phyloP scores from a whole-genome alignment of 2,888 invertebrate species.

The Diarsia brunnea region DNA sequence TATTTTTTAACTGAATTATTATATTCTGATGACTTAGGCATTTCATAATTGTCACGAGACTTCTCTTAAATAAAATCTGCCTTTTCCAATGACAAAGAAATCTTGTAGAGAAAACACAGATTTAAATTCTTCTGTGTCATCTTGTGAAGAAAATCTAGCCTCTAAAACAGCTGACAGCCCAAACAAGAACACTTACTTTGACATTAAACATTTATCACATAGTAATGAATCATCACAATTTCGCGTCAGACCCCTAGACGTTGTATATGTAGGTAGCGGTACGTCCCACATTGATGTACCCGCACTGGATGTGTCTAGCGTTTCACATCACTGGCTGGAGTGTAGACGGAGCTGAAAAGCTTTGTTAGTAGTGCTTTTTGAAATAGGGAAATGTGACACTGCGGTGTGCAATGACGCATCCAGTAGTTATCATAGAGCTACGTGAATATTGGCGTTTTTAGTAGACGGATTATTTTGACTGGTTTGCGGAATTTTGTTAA shows the following conservation, averaged over 20 bases:
- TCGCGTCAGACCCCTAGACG: not conserved
- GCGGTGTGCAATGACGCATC: not conserved
- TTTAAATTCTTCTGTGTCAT: not conserved
- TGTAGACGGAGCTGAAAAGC: slow-evolving; percentile 1
- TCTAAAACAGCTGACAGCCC: not conserved
- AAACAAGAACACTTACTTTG: slow-evolving; percentile 15
- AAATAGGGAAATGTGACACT: slow-evolving; percentile 16
- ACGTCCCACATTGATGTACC: slow-evolving; percentile 14
- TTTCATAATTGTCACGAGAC: not conserved
- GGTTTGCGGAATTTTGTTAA: not conserved
- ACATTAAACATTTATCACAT: slow-evolving; percentile 28
- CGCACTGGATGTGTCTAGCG: slow-evolving; percentile 11
- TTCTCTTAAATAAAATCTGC: not conserved
- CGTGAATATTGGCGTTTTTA: not conserved
- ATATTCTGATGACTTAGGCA: not conserved
- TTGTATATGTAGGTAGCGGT: slow-evolving; percentile 29
- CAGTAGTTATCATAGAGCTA: not conserved
- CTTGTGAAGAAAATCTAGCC: not conserved
- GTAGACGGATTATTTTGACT: not conserved
- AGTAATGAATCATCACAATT: slow-evolving; percentile 54
- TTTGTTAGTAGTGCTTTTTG: slow-evolving; percentile 14
- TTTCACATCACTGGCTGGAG: slow-evolving; percentile 5
- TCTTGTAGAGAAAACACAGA: not conserved
- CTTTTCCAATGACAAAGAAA: not conserved
- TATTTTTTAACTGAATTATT: not conserved